Base-by-base conservation (phyloP, 2,888 invertebrate genomes). In the Xestia xanthographa region DNA sequence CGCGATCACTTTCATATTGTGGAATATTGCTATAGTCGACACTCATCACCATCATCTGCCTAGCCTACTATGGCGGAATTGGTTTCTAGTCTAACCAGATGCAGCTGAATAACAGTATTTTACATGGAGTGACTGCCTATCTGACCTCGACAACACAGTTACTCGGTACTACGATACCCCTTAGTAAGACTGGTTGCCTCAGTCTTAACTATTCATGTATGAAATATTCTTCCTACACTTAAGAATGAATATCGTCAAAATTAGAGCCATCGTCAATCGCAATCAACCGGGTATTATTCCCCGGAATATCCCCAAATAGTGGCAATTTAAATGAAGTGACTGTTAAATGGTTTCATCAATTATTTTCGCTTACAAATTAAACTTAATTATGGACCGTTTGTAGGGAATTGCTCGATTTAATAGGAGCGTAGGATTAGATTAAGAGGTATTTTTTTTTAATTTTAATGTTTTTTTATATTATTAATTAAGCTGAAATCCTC, bases 351-450 rank as follows among this genome's bases (percentile, higher is more conserved):
- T 62, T 83, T 79, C 67, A 58, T 67, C 68, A 66, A 71, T 72
- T 79, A 83, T 71, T 73, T 86, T 71, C 56, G 17, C 41, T 70
- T 58, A 65, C 65, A 68, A 86, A 79, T 83, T 78, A 74, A 74
- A 74, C 29, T 73, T 71, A 62, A 68, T 69, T 63, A 66, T 41
- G 8, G 38, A 2, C 41, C 45, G 56, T 77, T 82, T 17, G 63
- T 34, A 56, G 14, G 38, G 29, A 72, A 62, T 63, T 69, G 45
- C 14, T 62, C 26, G 48, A 41, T 72, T 76, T 50, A 58, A 65
- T 65, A 6, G 14, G 5, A 65, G 11, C 9, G 66, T 48, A 29
- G 22, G 26, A 5, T 67, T 66, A 29, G 66, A 62, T 60, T 20
- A 17, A 1, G 43, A 17, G 65, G 2, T 50, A n/a, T n/a, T 53